Percentiles rank a stretch among this genome's conserved stretches.
Evolutionary conservation across 2,797 vertebrate genomes (phyloP).

Genomic region (Sciaenops ocellatus): DNA sequence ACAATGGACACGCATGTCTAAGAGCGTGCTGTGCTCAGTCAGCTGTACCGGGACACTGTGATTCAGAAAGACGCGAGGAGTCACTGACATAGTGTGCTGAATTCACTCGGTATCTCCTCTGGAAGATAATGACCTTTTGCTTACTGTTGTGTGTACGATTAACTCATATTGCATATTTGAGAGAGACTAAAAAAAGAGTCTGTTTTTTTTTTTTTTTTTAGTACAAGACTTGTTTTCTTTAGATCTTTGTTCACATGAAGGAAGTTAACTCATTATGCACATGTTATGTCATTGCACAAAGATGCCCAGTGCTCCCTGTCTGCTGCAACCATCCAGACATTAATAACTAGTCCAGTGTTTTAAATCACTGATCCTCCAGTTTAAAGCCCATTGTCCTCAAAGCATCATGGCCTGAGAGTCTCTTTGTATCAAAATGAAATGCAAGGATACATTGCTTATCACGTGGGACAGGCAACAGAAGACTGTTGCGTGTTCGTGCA

Average conservation of each 20-base stretch:
- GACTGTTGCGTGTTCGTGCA: background rate
- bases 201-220: background rate
- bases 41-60: constrained; percentile 40
- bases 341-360: constrained; percentile 12
- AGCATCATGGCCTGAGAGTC: constrained; percentile 2
- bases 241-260: constrained; percentile 6
- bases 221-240: background rate
- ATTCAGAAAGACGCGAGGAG: constrained; percentile 46
- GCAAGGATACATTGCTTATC: constrained; percentile 9
- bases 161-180: background rate
- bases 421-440: constrained; percentile 26
- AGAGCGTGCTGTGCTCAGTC: constrained; percentile 55
- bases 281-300: background rate
- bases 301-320: background rate
- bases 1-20: constrained; percentile 61
- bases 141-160: constrained; percentile 22
- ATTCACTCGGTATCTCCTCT: constrained; percentile 32
- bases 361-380: background rate
- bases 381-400: constrained; percentile 12
- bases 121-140: constrained; percentile 42
- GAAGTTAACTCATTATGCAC: background rate
- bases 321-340: background rate
- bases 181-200: background rate
- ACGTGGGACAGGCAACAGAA: background rate
- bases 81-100: constrained; percentile 30